A percentile compares a stretch with the other conserved stretches of the same genome.
Evolutionary conservation across 1,140 invertebrate genomes (phyloP).

Genomic region (Trachymyrmex septentrionalis): DNA sequence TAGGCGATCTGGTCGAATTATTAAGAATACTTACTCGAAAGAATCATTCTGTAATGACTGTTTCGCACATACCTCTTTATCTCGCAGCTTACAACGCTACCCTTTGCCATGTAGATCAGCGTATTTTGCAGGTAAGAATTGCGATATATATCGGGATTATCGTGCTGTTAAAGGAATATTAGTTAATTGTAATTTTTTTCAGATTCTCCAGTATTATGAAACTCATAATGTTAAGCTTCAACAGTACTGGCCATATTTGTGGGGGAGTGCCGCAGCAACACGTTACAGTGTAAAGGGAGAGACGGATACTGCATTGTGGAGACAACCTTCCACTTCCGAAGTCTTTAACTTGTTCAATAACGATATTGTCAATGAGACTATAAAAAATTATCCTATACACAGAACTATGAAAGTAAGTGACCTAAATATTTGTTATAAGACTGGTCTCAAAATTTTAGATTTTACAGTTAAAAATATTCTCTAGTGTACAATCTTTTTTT

Average conservation of each 20-base stretch:
- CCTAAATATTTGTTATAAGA: slow-evolving; percentile 2
- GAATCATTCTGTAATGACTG: slow-evolving; percentile 88
- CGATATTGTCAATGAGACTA: slow-evolving; percentile 89
- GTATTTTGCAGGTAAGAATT: slow-evolving; percentile 86
- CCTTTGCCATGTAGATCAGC: slow-evolving; percentile 88
- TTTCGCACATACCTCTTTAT: slow-evolving; percentile 90
- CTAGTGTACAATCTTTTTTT: background rate
- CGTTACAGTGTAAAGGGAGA: slow-evolving; percentile 90
- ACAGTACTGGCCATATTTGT: slow-evolving; percentile 92
- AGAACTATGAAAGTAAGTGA: slow-evolving; percentile 78
- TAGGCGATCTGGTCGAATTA: slow-evolving; percentile 88
- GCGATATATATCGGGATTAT: background rate
- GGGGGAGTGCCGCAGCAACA: slow-evolving; percentile 91
- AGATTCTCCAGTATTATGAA: slow-evolving; percentile 90
- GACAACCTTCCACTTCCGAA: slow-evolving; percentile 90
- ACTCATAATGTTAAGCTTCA: slow-evolving; percentile 87
- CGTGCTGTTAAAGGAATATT: background rate
- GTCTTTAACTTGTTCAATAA: slow-evolving; percentile 90
- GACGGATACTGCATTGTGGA: slow-evolving; percentile 88
- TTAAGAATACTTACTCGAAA: slow-evolving; percentile 88
- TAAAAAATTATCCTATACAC: slow-evolving; percentile 89
- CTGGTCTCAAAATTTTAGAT: background rate
- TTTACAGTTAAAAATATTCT: background rate
- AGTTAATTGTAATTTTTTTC: slow-evolving; percentile 25
- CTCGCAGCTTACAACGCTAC: slow-evolving; percentile 91